These are phyloP conservation scores for Myathropa florea DNA, from an alignment of 2,888 invertebrate genomes.

Conservation along the genomic window DNA sequence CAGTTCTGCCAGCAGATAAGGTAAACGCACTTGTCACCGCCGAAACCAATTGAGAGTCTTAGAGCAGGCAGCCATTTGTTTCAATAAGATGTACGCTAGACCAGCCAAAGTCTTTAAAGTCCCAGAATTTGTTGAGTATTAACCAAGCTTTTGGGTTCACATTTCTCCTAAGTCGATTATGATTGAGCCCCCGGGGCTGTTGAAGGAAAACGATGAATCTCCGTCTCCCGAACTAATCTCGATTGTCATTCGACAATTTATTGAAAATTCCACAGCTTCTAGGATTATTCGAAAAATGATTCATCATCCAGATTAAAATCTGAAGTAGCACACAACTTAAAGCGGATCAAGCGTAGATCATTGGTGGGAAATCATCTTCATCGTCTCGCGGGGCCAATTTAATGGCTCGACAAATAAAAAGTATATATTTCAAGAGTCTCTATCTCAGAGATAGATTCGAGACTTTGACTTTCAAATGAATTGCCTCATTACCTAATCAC, in stretches of 20 bases:
- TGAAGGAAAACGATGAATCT: neutral
- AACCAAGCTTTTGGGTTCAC: slow-evolving; percentile 21
- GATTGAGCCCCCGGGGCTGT: slow-evolving; percentile 9
- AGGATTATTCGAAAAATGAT: slow-evolving; percentile 19
- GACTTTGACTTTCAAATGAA: slow-evolving; percentile 8
- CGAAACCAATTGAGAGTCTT: neutral
- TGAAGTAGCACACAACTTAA: slow-evolving; percentile 16
- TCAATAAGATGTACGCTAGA: slow-evolving; percentile 1
- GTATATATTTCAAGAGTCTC: neutral
- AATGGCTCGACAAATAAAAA: neutral
- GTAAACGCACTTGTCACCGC: neutral
- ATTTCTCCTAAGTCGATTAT: slow-evolving; percentile 19
- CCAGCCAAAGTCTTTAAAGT: neutral
- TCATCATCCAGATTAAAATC: slow-evolving; percentile 33
- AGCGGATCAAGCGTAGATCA: slow-evolving; percentile 21
- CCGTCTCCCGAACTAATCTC: neutral
- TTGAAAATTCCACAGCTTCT: slow-evolving; percentile 33
- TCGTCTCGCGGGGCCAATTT: neutral
- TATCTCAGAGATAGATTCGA: neutral
- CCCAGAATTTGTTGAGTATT: slow-evolving; percentile 33
- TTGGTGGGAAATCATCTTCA: slow-evolving; percentile 1
- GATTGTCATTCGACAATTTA: neutral
- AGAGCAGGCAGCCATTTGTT: slow-evolving; percentile 27
- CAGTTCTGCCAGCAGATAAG: slow-evolving; percentile 9
- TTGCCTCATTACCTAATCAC: slow-evolving; percentile 41